phyloP scores from a whole-genome alignment of 1,140 invertebrate genomes.

The Pomacea maculata region DNA sequence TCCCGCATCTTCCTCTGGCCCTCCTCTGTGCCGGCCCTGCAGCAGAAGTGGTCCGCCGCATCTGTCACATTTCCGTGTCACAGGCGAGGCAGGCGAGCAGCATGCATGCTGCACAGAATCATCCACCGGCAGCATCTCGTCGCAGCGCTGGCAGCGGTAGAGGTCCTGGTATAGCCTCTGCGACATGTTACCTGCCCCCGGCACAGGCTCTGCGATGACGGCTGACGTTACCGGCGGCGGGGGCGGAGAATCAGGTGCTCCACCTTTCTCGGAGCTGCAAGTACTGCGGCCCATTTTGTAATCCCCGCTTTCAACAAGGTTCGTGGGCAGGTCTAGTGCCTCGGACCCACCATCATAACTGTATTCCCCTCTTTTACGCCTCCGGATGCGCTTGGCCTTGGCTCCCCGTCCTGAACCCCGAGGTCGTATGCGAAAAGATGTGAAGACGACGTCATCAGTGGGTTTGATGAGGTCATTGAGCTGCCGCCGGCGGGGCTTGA shows the following conservation, averaged over 20 bases:
- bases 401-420: conserved; percentile 17
- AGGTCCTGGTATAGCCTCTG: conserved; percentile 47
- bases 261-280: not conserved
- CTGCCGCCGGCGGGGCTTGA: conserved; percentile 45
- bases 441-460: conserved; percentile 52
- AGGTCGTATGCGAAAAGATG: conserved; percentile 50
- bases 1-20: not conserved
- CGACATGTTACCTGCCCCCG: conserved; percentile 9
- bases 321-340: not conserved
- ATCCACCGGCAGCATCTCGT: conserved; percentile 48
- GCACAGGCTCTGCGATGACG: conserved; percentile 15
- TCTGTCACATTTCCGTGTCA: not conserved
- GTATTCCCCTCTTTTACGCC: not conserved
- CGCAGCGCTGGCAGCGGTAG: conserved; percentile 52
- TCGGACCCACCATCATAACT: not conserved
- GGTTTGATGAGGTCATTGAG: conserved; percentile 49
- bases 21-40: not conserved
- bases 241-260: not conserved
- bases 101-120: conserved; percentile 29
- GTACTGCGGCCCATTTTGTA: not conserved
- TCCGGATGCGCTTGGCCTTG: conserved; percentile 1
- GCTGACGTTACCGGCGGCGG: not conserved
- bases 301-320: not conserved
- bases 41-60: not conserved
- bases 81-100: not conserved